Evolutionary conservation across 2,888 invertebrate species (phyloP).

Genomic region (Pachydiplax longipennis): DNA sequence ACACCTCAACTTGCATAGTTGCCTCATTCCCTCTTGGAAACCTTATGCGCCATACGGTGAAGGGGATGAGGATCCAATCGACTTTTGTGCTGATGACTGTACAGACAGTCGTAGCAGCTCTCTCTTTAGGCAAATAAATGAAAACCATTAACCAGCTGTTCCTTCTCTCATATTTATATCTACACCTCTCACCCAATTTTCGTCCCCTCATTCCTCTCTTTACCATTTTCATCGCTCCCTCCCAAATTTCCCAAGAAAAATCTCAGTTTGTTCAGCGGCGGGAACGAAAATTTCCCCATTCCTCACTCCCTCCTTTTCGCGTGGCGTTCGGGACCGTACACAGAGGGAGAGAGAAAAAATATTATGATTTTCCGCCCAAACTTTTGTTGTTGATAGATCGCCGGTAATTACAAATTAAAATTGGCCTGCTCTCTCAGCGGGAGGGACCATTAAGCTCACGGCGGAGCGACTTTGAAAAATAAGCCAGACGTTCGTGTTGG

Average conservation of each 20-base stretch:
- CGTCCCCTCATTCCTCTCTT: not conserved
- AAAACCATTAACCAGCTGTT: too few relatives aligned
- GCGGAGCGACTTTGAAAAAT: not conserved
- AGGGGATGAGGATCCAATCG: too few relatives aligned
- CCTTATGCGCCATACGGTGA: too few relatives aligned
- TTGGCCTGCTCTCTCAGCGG: not conserved
- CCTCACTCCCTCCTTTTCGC: too few relatives aligned
- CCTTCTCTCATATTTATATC: too few relatives aligned
- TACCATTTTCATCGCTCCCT: not conserved
- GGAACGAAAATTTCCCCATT: not conserved
- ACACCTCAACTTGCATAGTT: too few relatives aligned
- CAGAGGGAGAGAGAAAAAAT: not conserved
- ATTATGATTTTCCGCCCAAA: not conserved
- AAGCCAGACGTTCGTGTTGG: not conserved
- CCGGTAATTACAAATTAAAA: not conserved
- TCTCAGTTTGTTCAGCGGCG: not conserved
- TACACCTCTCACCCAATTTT: not conserved
- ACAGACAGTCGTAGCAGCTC: too few relatives aligned
- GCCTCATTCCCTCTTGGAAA: too few relatives aligned
- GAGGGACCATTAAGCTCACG: not conserved
- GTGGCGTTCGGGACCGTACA: too few relatives aligned
- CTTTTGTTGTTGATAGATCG: not conserved
- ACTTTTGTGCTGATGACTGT: too few relatives aligned
- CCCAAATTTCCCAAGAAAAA: not conserved
- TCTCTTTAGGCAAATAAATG: too few relatives aligned